phyloP scores from a whole-genome alignment of 2,113 vertebrate species.

The Candoia aspera region DNA sequence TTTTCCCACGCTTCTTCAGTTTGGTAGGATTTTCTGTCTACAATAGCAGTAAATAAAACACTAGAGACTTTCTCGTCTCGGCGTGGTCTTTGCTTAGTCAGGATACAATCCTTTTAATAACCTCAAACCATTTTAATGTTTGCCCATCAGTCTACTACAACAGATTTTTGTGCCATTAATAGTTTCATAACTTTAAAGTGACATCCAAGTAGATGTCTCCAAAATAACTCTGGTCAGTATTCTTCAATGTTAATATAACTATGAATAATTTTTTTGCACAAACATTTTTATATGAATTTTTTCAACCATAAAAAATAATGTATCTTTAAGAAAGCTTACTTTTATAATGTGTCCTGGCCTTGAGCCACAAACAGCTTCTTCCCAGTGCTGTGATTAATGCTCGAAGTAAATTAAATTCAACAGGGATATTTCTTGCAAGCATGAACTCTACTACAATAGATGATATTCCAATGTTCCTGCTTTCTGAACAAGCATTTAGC shows the following conservation, averaged over 20 bases:
- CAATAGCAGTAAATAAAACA: too few species aligned
- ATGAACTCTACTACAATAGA: conserved; percentile 86
- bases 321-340: conserved; percentile 76
- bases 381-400: conserved; percentile 86
- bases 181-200: neutral
- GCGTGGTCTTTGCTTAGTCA: too few species aligned
- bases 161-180: neutral
- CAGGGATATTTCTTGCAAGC: conserved; percentile 79
- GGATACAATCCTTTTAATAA: neutral
- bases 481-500: conserved; percentile 81
- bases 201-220: neutral
- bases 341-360: conserved; percentile 87
- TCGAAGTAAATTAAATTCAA: conserved; percentile 79
- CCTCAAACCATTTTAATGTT: neutral
- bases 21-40: too few species aligned
- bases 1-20: too few species aligned
- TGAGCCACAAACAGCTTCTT: conserved; percentile 86
- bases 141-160: neutral
- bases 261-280: neutral
- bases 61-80: too few species aligned
- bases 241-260: neutral
- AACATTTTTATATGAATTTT: neutral
- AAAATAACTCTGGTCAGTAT: neutral
- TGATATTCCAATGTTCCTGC: conserved; percentile 79
- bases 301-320: neutral